These are phyloP conservation scores for Atta colombica DNA, from an alignment of 1,140 invertebrate species.

Conservation along the genomic window DNA sequence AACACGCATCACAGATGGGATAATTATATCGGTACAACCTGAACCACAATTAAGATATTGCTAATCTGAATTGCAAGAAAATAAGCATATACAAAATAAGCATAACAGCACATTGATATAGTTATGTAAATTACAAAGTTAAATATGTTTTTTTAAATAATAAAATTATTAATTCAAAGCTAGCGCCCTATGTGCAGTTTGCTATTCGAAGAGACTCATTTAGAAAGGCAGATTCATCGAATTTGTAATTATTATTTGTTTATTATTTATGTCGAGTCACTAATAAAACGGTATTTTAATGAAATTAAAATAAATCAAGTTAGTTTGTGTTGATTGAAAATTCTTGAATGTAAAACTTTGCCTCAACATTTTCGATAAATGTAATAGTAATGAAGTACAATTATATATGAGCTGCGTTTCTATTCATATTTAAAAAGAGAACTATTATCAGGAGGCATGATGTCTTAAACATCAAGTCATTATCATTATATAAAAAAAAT, in stretches of 20 bases:
- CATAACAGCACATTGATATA: background rate
- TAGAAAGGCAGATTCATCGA: background rate
- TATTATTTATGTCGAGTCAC: background rate
- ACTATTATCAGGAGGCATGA: too few species aligned
- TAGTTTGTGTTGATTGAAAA: conserved; percentile 59
- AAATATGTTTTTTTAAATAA: background rate
- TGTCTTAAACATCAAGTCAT: background rate
- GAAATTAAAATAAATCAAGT: background rate
- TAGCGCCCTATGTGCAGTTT: background rate
- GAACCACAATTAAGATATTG: conserved; percentile 71
- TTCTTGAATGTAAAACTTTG: conserved; percentile 64
- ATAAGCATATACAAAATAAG: background rate
- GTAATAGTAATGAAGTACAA: background rate
- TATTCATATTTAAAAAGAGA: background rate
- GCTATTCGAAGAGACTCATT: background rate
- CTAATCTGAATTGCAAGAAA: background rate
- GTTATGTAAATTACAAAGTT: conserved; percentile 30
- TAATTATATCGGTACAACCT: conserved; percentile 74
- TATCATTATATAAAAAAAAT: background rate
- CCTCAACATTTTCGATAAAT: conserved; percentile 34
- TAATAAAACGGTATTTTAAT: background rate
- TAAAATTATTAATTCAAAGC: background rate
- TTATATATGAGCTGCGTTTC: background rate
- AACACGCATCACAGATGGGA: conserved; percentile 81
- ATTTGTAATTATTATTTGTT: background rate